These are phyloP conservation scores for Cacatua alba DNA, from an alignment of 2,113 vertebrate genomes.

Conservation along the genomic window DNA sequence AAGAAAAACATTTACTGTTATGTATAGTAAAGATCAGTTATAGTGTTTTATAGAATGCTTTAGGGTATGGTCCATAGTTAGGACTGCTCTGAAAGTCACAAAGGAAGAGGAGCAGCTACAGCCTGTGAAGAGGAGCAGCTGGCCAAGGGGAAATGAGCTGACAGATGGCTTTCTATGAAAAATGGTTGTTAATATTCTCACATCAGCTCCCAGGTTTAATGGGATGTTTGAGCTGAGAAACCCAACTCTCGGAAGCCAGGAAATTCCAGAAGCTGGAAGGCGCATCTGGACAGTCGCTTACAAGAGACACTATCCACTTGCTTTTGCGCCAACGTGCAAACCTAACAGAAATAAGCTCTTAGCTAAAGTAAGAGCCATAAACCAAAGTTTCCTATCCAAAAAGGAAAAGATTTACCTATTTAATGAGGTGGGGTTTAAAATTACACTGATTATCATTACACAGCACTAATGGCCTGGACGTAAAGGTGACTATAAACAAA, in stretches of 20 bases:
- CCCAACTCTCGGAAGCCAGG: neutral
- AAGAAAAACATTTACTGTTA: neutral
- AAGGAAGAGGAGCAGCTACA: neutral
- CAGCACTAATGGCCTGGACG: rapidly evolving
- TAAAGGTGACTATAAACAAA: neutral
- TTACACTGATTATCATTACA: rapidly evolving
- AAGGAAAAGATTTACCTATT: rapidly evolving
- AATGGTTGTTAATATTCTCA: neutral
- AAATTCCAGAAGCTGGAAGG: neutral
- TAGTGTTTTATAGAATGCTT: neutral
- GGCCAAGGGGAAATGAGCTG: neutral
- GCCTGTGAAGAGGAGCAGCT: neutral
- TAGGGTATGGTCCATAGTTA: rapidly evolving
- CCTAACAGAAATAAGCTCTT: neutral
- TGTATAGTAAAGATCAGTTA: rapidly evolving
- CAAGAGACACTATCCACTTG: neutral
- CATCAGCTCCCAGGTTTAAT: neutral
- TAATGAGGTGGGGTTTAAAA: neutral
- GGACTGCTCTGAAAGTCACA: neutral
- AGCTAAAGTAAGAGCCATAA: neutral
- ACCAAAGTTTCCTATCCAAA: rapidly evolving
- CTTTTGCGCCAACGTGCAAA: rapidly evolving
- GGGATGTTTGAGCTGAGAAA: neutral
- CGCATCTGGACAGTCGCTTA: rapidly evolving
- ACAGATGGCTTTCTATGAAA: neutral